Evolutionary conservation across 2,797 vertebrate genomes (phyloP).

Genomic region (Setipinna tenuifilis): DNA sequence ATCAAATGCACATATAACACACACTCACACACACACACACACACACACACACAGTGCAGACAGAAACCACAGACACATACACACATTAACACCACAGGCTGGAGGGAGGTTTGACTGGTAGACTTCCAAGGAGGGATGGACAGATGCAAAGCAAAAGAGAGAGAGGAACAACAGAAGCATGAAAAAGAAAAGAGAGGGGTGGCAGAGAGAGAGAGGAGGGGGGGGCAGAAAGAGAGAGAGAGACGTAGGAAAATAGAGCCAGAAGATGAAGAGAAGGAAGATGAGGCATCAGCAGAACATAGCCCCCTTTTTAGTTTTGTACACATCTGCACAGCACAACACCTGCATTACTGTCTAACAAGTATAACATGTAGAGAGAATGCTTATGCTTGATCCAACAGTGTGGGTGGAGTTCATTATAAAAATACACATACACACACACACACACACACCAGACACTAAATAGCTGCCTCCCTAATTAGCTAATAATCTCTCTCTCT

Average conservation of each 20-base stretch:
- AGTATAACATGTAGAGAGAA: background rate
- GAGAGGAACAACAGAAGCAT: constrained; percentile 25
- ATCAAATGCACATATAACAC: constrained; percentile 8
- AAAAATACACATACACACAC: background rate
- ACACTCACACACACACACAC: background rate
- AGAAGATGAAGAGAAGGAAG: constrained; percentile 33
- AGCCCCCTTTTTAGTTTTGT: too few relatives aligned
- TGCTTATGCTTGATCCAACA: too few relatives aligned
- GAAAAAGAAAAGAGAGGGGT: constrained; percentile 43
- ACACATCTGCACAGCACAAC: background rate
- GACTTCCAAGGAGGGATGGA: background rate
- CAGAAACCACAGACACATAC: background rate
- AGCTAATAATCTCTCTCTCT: background rate
- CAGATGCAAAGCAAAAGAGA: constrained; percentile 31
- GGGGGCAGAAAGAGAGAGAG: constrained; percentile 14
- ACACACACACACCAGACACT: background rate
- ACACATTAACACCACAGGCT: constrained; percentile 40
- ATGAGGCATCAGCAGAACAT: too few relatives aligned
- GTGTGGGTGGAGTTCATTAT: too few relatives aligned
- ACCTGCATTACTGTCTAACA: background rate
- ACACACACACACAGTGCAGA: too few relatives aligned
- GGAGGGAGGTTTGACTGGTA: background rate
- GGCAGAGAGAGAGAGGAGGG: constrained; percentile 16
- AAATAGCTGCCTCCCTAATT: background rate
- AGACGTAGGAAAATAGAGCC: too few relatives aligned